Evolutionary conservation across 2,797 vertebrate genomes (phyloP).

Genomic region (Myotis daubentonii): DNA sequence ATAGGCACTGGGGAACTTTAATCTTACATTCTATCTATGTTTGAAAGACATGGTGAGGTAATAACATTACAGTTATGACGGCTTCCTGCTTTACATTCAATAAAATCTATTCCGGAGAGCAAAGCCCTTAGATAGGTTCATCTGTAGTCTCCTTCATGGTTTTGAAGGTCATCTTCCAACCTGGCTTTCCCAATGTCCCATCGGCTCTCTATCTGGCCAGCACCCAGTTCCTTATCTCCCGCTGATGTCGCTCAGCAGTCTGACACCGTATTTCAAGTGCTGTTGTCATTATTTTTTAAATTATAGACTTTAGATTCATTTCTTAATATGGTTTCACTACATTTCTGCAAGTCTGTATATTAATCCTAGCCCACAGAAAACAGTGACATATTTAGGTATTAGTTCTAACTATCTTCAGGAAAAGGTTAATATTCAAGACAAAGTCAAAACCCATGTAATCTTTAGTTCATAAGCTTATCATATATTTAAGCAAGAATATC

Average conservation of each 20-base stretch:
- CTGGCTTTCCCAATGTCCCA: not conserved
- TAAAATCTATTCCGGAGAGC: not conserved
- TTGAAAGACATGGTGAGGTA: not conserved
- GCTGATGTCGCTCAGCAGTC: not conserved
- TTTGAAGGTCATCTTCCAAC: not conserved
- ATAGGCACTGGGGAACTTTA: not conserved
- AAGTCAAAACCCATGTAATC: not conserved
- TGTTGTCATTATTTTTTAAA: not conserved
- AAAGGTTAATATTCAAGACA: slow-evolving; percentile 34
- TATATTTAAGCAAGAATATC: slow-evolving; percentile 7
- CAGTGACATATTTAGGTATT: not conserved
- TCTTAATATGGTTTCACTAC: not conserved
- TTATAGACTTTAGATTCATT: not conserved
- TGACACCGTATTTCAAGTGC: not conserved
- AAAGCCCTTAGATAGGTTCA: not conserved
- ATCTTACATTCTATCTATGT: not conserved
- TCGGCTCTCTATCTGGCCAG: not conserved
- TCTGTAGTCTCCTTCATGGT: not conserved
- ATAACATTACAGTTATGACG: not conserved
- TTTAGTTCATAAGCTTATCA: not conserved
- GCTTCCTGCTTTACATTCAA: not conserved
- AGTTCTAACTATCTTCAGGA: not conserved
- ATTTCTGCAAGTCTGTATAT: not conserved
- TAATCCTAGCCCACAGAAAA: not conserved
- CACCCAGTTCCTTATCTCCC: not conserved